These are phyloP conservation scores for Sapayoa aenigma DNA, from an alignment of 2,113 vertebrate species.

Conservation along the genomic window DNA sequence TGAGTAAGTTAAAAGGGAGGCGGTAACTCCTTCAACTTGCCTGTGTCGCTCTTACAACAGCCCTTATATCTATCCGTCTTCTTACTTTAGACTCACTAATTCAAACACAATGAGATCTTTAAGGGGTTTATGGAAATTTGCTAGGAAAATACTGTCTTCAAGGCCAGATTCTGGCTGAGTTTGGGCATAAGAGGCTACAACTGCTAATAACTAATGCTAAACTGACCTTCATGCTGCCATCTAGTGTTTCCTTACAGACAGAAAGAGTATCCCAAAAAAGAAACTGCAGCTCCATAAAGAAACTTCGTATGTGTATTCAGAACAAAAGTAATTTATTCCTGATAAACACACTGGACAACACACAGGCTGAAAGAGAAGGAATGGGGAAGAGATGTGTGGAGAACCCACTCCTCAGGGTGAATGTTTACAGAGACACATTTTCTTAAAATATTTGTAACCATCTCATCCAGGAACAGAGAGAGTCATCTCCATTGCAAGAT, in stretches of 20 bases:
- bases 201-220: background rate
- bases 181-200: background rate
- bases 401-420: background rate
- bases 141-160: background rate
- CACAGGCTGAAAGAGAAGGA: background rate
- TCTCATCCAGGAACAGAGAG: background rate
- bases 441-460: background rate
- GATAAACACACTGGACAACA: background rate
- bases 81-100: background rate
- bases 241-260: background rate
- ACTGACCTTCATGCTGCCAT: slow-evolving; percentile 26
- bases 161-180: background rate
- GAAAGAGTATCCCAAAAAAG: background rate
- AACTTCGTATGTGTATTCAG: background rate
- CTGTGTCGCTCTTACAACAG: background rate
- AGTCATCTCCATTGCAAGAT: background rate
- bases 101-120: background rate
- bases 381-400: background rate
- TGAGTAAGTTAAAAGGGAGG: background rate
- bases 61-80: background rate
- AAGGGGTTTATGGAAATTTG: background rate
- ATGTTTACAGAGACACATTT: background rate
- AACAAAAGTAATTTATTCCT: background rate
- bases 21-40: background rate
- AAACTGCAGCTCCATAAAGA: background rate